phyloP scores from a whole-genome alignment of 1,140 invertebrate genomes.

The Calosoma granatense region DNA sequence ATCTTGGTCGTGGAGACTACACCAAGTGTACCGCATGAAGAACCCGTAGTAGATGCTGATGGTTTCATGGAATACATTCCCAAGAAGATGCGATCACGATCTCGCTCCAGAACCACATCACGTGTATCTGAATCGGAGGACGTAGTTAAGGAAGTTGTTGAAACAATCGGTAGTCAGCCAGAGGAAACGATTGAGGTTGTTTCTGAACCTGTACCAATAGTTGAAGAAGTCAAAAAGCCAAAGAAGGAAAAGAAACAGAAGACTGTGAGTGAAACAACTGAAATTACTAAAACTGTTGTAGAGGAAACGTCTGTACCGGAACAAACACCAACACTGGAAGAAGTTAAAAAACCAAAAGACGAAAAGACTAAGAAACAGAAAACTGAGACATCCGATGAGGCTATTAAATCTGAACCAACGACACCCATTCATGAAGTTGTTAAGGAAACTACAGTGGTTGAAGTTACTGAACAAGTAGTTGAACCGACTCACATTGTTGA shows the following conservation, averaged over 20 bases:
- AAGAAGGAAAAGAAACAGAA: slow-evolving; percentile 6
- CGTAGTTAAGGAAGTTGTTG: background rate
- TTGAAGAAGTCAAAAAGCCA: slow-evolving; percentile 5
- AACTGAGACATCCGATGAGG: background rate
- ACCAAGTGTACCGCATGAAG: slow-evolving; percentile 28
- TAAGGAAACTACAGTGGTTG: too few species aligned
- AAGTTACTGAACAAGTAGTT: too few species aligned
- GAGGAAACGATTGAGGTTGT: slow-evolving; percentile 3
- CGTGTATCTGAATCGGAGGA: background rate
- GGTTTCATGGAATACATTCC: slow-evolving; percentile 40
- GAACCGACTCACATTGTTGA: too few species aligned
- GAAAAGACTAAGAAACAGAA: background rate
- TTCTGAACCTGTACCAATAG: background rate
- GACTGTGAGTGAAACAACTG: background rate
- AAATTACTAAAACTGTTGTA: background rate
- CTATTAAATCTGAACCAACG: too few species aligned
- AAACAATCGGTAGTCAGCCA: background rate
- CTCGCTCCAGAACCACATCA: slow-evolving; percentile 12
- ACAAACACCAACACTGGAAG: background rate
- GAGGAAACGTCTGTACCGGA: too few species aligned
- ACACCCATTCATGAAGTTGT: too few species aligned
- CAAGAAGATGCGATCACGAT: slow-evolving; percentile 29
- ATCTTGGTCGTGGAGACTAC: slow-evolving; percentile 14
- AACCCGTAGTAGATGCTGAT: slow-evolving; percentile 35
- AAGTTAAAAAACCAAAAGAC: background rate